Percentiles rank a stretch among this genome's conserved stretches.
Conservation (phyloP, 2,888 invertebrate genomes). For the Sinopyrophorus schimmeli region DNA sequence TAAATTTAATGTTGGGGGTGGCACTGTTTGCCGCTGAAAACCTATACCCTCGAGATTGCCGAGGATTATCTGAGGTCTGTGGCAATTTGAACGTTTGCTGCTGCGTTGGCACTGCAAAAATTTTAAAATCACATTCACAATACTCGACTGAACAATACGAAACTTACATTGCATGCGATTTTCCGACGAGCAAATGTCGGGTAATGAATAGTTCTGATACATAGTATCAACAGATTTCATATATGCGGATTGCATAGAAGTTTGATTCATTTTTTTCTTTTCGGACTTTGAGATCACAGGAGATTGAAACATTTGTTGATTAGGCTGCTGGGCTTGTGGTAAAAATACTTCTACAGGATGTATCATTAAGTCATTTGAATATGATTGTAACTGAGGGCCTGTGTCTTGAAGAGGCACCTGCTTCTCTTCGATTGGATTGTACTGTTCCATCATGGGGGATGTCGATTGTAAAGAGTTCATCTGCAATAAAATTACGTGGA, state of each 20-base stretch:
- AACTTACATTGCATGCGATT: slow-evolving; percentile 31
- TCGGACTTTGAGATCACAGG: slow-evolving; percentile 45
- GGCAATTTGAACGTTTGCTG: slow-evolving; percentile 37
- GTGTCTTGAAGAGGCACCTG: slow-evolving; percentile 36
- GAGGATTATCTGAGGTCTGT: slow-evolving; percentile 25
- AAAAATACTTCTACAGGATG: slow-evolving; percentile 32
- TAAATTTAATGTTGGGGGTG: slow-evolving; percentile 48
- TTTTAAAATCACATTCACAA: background rate
- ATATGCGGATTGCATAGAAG: slow-evolving; percentile 16
- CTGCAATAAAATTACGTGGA: slow-evolving; percentile 16
- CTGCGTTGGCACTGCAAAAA: slow-evolving; percentile 17
- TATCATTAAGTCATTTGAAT: slow-evolving; percentile 33
- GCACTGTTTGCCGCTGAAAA: slow-evolving; percentile 42
- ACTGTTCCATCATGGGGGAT: slow-evolving; percentile 48
- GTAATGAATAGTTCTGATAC: slow-evolving; percentile 28
- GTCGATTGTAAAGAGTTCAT: slow-evolving; percentile 28
- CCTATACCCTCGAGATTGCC: slow-evolving; percentile 44
- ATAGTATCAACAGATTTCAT: slow-evolving; percentile 28
- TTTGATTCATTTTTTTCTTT: slow-evolving; percentile 37
- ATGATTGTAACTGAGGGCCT: slow-evolving; percentile 28
- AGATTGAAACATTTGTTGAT: slow-evolving; percentile 52
- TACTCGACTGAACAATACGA: background rate
- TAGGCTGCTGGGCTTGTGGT: slow-evolving; percentile 14
- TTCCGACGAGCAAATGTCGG: slow-evolving; percentile 21
- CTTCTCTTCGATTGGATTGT: slow-evolving; percentile 40